Evolutionary conservation across 2,113 vertebrate species (phyloP).

Genomic region (Anolis carolinensis): DNA sequence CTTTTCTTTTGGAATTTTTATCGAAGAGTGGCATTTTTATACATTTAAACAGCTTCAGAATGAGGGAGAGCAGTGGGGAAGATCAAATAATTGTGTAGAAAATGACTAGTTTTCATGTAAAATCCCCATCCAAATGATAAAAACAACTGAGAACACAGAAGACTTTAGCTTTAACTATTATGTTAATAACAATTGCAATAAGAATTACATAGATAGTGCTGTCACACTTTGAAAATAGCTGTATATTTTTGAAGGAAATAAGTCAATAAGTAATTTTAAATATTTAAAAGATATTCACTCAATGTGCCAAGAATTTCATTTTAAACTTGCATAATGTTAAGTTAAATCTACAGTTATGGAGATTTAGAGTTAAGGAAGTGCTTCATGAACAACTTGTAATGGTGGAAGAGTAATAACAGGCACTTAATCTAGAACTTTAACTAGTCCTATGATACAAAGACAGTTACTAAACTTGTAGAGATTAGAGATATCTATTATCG

Average conservation of each 20-base stretch:
- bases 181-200: not conserved
- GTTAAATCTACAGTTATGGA: not conserved
- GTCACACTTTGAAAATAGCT: slow-evolving; percentile 27
- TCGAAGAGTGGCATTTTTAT: not conserved
- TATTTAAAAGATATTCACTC: not conserved
- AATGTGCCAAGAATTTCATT: slow-evolving; percentile 9
- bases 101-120: slow-evolving; percentile 3
- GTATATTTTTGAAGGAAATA: slow-evolving; percentile 31
- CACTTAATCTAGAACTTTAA: too few relatives aligned
- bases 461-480: too few relatives aligned
- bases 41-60: not conserved
- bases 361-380: not conserved
- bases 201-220: not conserved
- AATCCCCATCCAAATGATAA: not conserved
- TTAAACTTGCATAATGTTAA: slow-evolving; percentile 22
- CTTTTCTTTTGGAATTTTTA: not conserved
- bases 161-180: slow-evolving; percentile 23
- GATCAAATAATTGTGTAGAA: not conserved
- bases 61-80: not conserved
- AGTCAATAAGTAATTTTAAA: slow-evolving; percentile 29
- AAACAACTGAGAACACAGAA: slow-evolving; percentile 9
- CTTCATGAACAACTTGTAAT: too few relatives aligned
- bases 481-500: too few relatives aligned
- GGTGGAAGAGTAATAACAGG: too few relatives aligned
- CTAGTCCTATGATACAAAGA: too few relatives aligned